phyloP scores from a whole-genome alignment of 2,888 invertebrate genomes.

The Calephelis perditalis region DNA sequence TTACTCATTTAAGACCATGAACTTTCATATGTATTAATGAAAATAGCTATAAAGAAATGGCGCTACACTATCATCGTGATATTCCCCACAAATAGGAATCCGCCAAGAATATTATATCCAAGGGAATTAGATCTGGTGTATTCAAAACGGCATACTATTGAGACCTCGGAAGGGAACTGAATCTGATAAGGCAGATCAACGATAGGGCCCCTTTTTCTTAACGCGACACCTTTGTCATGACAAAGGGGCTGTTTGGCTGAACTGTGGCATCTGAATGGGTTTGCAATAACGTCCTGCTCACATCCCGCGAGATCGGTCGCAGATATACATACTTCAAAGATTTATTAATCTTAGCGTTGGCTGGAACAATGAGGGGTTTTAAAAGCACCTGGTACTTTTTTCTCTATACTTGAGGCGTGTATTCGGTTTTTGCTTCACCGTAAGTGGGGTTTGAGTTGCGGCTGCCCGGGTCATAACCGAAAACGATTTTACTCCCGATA shows the following conservation, averaged over 20 bases:
- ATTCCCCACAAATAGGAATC: conserved; percentile 16
- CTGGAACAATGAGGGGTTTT: conserved; percentile 72
- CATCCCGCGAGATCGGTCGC: conserved; percentile 73
- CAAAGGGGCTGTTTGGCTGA: conserved; percentile 74
- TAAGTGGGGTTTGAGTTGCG: conserved; percentile 51
- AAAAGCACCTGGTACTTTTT: conserved; percentile 75
- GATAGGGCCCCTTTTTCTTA: conserved; percentile 76
- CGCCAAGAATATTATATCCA: conserved; percentile 49
- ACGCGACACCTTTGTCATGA: conserved; percentile 77
- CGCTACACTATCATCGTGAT: conserved; percentile 13
- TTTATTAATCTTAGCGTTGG: conserved; percentile 73
- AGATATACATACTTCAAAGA: conserved; percentile 72
- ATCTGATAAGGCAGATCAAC: conserved; percentile 76
- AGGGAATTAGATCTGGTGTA: conserved; percentile 73
- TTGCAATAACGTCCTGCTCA: conserved; percentile 74
- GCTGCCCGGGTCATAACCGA: conserved; percentile 26
- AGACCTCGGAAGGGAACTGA: conserved; percentile 75
- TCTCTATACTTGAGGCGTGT: conserved; percentile 54
- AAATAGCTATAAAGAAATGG: too few species aligned
- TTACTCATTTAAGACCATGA: too few species aligned
- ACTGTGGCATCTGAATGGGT: conserved; percentile 75
- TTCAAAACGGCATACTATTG: conserved; percentile 72
- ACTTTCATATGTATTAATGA: too few species aligned
- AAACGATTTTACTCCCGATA: conserved; percentile 9
- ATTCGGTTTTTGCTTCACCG: conserved; percentile 62